Evolutionary conservation across 2,888 invertebrate species (phyloP).

Genomic region (Eristalinus sepulchralis): DNA sequence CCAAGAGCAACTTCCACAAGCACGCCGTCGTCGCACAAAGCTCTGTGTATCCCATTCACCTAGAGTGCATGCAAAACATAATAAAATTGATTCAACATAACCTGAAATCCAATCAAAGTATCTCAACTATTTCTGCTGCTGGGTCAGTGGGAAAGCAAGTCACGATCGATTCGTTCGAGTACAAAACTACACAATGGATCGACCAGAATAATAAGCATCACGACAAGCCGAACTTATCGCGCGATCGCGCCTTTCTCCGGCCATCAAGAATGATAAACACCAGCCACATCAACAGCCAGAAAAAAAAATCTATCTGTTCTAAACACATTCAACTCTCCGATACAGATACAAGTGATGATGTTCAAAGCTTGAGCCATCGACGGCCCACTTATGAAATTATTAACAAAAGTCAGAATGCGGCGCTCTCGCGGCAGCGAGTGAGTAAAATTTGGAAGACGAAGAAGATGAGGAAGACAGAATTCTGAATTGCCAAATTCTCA

Average conservation of each 20-base stretch:
- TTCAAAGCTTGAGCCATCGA: conserved; percentile 18
- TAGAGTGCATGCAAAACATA: conserved; percentile 47
- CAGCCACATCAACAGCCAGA: neutral
- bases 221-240: neutral
- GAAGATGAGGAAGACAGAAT: conserved; percentile 21
- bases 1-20: neutral
- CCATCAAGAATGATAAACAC: neutral
- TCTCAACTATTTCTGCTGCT: neutral
- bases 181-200: conserved; percentile 23
- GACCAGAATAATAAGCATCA: conserved; percentile 33
- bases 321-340: conserved; percentile 20
- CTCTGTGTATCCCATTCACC: neutral
- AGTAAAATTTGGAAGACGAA: neutral
- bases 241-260: conserved; percentile 22
- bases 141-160: conserved; percentile 43
- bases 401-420: neutral
- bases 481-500: conserved; percentile 62
- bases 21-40: neutral
- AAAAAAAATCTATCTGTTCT: conserved; percentile 20
- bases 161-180: conserved; percentile 36
- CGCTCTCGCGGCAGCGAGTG: neutral
- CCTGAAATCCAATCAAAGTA: conserved; percentile 8
- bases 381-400: conserved; percentile 23
- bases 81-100: conserved; percentile 33
- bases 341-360: neutral